These are phyloP conservation scores for Eulemur mongoz DNA, from an alignment of 2,797 vertebrate species.

Conservation along the genomic window DNA sequence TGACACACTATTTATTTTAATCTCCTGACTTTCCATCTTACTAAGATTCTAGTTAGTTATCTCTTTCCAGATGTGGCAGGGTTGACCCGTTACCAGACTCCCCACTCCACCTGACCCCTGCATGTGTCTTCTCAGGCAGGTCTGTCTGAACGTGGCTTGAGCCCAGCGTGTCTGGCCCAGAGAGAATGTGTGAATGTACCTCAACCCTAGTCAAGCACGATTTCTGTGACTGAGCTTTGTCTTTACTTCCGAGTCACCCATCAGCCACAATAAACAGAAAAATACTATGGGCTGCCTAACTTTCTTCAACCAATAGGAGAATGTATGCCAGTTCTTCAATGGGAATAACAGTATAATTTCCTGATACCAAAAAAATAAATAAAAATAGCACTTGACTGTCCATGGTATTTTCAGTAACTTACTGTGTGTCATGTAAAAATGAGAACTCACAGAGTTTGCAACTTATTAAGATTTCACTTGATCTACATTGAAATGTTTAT, in stretches of 20 bases:
- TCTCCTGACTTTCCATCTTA: not conserved
- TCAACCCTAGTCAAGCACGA: not conserved
- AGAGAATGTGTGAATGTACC: not conserved
- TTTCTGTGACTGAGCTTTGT: not conserved
- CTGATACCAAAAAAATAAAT: not conserved
- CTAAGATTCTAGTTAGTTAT: not conserved
- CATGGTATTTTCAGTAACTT: not conserved
- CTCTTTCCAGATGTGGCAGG: not conserved
- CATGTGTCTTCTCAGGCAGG: not conserved
- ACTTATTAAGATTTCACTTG: not conserved
- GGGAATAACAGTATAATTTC: not conserved
- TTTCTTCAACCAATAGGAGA: not conserved
- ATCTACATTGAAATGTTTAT: not conserved
- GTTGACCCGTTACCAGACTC: not conserved
- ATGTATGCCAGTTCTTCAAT: not conserved
- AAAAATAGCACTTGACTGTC: not conserved
- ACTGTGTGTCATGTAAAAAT: not conserved
- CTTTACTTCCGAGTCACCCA: not conserved
- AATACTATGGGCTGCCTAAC: not conserved
- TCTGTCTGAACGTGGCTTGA: not conserved
- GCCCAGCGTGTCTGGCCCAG: not conserved
- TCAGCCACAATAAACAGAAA: not conserved
- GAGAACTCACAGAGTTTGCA: not conserved
- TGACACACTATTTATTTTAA: not conserved
- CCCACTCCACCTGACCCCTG: not conserved